These are phyloP conservation scores for Drosophila greeni DNA, from an alignment of 2,888 invertebrate species.

Conservation along the genomic window DNA sequence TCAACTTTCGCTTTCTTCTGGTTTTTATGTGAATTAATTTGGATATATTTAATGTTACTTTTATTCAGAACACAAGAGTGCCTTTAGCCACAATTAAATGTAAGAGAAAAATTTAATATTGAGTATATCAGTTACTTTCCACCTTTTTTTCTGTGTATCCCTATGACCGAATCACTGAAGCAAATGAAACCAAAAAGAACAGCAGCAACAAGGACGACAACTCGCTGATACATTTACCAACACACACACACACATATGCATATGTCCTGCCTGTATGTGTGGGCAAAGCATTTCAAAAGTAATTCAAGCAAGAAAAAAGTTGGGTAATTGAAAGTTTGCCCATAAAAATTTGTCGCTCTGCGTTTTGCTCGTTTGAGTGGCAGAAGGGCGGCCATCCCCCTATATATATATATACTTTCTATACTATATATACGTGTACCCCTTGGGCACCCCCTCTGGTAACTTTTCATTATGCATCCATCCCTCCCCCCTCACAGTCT, in stretches of 20 bases:
- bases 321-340: slow-evolving; percentile 73
- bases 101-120: too few species aligned
- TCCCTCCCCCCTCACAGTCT: slow-evolving; percentile 5
- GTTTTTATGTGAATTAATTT: background rate
- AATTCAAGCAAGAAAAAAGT: slow-evolving; percentile 71
- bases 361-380: slow-evolving; percentile 41
- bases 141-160: slow-evolving; percentile 10
- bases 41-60: background rate
- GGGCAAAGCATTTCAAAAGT: slow-evolving; percentile 65
- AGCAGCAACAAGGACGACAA: slow-evolving; percentile 11
- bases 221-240: slow-evolving; percentile 16
- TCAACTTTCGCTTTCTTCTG: background rate
- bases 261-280: slow-evolving; percentile 31
- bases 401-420: background rate
- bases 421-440: background rate
- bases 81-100: background rate
- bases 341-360: slow-evolving; percentile 71
- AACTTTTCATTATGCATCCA: slow-evolving; percentile 45
- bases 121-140: background rate
- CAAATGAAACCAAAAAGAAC: slow-evolving; percentile 16
- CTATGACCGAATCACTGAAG: slow-evolving; percentile 18
- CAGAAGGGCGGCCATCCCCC: slow-evolving; percentile 16
- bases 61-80: background rate
- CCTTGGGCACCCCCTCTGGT: slow-evolving; percentile 13
- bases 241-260: slow-evolving; percentile 27